A percentile compares a stretch with the other conserved stretches of the same genome.
Conservation (phyloP, 2,797 vertebrate genomes). For the Trematomus bernacchii region DNA sequence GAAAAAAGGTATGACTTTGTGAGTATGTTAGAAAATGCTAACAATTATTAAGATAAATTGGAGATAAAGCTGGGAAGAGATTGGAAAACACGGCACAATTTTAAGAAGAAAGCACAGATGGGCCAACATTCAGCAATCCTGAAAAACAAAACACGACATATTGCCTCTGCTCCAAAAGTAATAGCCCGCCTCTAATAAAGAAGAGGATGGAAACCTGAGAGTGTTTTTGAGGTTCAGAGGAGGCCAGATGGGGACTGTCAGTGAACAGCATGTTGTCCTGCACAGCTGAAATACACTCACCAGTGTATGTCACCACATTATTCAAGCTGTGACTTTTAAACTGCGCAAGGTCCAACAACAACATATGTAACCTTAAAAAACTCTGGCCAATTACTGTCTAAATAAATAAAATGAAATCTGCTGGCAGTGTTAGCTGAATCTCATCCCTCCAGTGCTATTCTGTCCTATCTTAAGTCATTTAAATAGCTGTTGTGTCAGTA, state of each 20-base stretch:
- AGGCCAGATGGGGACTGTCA: constrained; percentile 14
- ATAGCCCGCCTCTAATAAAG: constrained; percentile 9
- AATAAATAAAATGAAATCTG: neutral
- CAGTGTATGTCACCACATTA: neutral
- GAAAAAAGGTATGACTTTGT: neutral
- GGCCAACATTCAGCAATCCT: neutral
- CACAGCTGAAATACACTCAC: constrained; percentile 1
- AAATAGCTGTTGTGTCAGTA: neutral
- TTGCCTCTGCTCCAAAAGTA: neutral
- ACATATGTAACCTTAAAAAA: neutral
- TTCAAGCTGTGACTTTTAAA: neutral
- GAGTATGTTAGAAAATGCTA: neutral
- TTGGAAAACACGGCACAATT: neutral
- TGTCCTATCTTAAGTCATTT: neutral
- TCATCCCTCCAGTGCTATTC: neutral
- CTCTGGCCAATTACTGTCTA: neutral
- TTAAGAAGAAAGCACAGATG: neutral
- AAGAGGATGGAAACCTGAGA: neutral
- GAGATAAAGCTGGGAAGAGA: neutral
- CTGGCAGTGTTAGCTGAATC: neutral
- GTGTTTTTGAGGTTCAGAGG: constrained; percentile 24
- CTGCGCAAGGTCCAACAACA: neutral
- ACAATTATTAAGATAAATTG: neutral
- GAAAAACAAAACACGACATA: constrained; percentile 15
- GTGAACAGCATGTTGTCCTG: neutral